Evolutionary conservation across 2,888 invertebrate genomes (phyloP).

Genomic region (Amphipoea lucens): DNA sequence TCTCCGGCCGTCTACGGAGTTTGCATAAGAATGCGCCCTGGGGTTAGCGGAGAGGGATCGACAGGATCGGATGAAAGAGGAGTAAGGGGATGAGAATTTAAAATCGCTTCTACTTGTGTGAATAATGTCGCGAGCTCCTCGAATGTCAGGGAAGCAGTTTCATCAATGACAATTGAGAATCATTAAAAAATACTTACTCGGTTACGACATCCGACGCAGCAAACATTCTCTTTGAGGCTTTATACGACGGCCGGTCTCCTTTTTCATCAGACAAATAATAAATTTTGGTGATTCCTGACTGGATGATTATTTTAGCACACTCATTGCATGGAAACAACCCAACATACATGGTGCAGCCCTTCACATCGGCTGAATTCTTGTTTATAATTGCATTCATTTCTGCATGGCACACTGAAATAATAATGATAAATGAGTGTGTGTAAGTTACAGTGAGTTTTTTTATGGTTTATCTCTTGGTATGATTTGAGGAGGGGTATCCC

Average conservation of each 20-base stretch:
- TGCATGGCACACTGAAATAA: constrained; percentile 96
- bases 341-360: constrained; percentile 96
- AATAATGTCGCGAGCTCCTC: too few species aligned
- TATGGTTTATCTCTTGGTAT: too few species aligned
- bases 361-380: constrained; percentile 94
- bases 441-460: neutral
- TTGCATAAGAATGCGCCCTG: too few species aligned
- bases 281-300: constrained; percentile 95
- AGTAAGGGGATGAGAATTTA: too few species aligned
- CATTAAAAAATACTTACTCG: constrained; percentile 83
- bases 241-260: constrained; percentile 91
- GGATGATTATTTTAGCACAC: constrained; percentile 99
- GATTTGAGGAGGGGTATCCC: neutral
- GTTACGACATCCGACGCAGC: constrained; percentile 93
- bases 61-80: too few species aligned
- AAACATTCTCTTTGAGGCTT: constrained; percentile 95
- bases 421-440: neutral
- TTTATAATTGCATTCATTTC: constrained; percentile 99
- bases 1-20: too few species aligned
- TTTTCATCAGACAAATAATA: constrained; percentile 96
- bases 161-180: neutral
- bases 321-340: constrained; percentile 99
- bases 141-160: neutral
- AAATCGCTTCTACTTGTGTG: too few species aligned
- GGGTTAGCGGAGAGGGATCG: too few species aligned